phyloP scores from a whole-genome alignment of 2,888 invertebrate genomes.

The Steromphala cineraria region DNA sequence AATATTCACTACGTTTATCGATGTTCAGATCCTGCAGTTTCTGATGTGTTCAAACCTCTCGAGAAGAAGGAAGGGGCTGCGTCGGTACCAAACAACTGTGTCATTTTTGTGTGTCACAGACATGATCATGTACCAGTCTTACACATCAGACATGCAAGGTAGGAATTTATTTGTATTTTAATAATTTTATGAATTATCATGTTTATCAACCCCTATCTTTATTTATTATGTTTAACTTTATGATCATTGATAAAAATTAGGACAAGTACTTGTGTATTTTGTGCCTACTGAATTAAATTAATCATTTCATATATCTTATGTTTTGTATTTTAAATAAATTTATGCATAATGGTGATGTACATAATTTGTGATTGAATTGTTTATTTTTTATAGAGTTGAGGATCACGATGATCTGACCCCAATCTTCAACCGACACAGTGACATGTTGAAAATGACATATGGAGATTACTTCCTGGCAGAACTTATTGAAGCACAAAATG shows the following conservation, averaged over 20 bases:
- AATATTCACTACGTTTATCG: background rate
- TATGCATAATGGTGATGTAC: no score
- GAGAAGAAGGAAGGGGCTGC: constrained; percentile 45
- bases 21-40: constrained; percentile 57
- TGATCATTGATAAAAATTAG: no score
- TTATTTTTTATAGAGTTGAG: constrained; percentile 75
- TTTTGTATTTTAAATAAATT: no score
- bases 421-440: constrained; percentile 75
- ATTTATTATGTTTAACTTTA: background rate
- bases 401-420: constrained; percentile 76
- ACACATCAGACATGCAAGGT: constrained; percentile 72
- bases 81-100: constrained; percentile 26
- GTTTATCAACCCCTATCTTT: background rate
- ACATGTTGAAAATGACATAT: constrained; percentile 72
- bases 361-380: no score
- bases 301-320: no score
- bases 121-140: constrained; percentile 73
- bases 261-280: no score
- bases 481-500: constrained; percentile 75
- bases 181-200: no score
- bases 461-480: constrained; percentile 75
- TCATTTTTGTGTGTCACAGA: constrained; percentile 68
- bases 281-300: no score
- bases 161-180: constrained; percentile 1
- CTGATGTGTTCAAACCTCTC: constrained; percentile 65